Evolutionary conservation across 2,113 vertebrate genomes (phyloP).

Genomic region (Rhinopomastus cyanomelas): DNA sequence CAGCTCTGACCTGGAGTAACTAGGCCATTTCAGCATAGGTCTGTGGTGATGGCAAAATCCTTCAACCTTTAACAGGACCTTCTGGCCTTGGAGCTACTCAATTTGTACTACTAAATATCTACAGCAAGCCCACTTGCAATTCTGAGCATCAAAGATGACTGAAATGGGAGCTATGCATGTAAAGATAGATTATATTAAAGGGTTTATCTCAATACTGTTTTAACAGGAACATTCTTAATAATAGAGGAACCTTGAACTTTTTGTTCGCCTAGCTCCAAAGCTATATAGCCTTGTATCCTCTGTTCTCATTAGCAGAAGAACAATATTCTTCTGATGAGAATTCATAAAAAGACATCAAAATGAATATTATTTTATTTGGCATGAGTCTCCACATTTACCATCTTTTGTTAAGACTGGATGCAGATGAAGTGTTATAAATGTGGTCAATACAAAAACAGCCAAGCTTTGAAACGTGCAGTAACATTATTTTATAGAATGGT

Average conservation of each 20-base stretch:
- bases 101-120: neutral
- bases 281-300: neutral
- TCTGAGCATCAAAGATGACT: neutral
- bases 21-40: neutral
- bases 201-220: neutral
- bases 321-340: neutral
- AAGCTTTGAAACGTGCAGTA: neutral
- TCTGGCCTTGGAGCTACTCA: neutral
- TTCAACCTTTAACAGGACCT: neutral
- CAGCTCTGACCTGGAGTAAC: neutral
- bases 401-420: neutral
- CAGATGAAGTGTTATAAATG: neutral
- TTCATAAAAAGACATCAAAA: neutral
- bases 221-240: neutral
- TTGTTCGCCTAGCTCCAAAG: neutral
- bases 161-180: fast-evolving
- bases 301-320: neutral
- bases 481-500: neutral
- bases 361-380: neutral
- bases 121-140: neutral
- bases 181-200: neutral
- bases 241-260: neutral
- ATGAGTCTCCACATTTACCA: neutral
- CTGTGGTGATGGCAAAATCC: neutral
- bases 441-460: neutral